phyloP scores from a whole-genome alignment of 2,113 vertebrate genomes.

The Pachyramphus minor region DNA sequence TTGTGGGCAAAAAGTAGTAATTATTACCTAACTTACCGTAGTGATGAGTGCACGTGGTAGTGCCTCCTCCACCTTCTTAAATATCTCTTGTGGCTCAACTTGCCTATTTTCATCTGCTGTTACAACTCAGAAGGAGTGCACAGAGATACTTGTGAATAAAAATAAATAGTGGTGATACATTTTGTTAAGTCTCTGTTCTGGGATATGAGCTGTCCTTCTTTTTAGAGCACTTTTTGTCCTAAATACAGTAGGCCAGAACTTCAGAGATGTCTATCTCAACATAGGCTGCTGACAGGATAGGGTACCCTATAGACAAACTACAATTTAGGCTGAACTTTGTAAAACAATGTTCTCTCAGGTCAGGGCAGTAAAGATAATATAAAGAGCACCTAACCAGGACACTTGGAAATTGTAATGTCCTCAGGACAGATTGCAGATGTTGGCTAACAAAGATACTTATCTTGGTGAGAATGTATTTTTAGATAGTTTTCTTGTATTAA shows the following conservation, averaged over 20 bases:
- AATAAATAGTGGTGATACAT: not conserved
- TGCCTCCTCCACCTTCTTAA: not conserved
- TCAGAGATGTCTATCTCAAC: not conserved
- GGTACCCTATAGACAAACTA: not conserved
- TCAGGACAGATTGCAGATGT: not conserved
- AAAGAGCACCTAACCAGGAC: not conserved
- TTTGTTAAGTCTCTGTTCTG: not conserved
- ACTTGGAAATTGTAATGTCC: not conserved
- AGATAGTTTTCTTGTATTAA: not conserved
- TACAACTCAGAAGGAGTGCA: not conserved
- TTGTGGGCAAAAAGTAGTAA: not conserved
- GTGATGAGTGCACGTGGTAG: not conserved
- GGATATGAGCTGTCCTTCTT: not conserved
- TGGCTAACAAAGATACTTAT: not conserved
- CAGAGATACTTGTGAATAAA: not conserved
- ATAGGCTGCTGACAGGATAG: not conserved
- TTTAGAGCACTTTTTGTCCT: not conserved
- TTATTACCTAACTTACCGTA: not conserved
- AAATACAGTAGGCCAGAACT: not conserved
- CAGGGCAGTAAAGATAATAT: not conserved
- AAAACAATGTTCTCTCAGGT: not conserved
- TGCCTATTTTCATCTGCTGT: not conserved
- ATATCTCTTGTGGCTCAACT: not conserved
- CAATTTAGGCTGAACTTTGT: not conserved
- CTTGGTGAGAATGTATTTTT: not conserved